Conservation (phyloP, 2,113 vertebrate species). For the Haplochromis burtoni region DNA sequence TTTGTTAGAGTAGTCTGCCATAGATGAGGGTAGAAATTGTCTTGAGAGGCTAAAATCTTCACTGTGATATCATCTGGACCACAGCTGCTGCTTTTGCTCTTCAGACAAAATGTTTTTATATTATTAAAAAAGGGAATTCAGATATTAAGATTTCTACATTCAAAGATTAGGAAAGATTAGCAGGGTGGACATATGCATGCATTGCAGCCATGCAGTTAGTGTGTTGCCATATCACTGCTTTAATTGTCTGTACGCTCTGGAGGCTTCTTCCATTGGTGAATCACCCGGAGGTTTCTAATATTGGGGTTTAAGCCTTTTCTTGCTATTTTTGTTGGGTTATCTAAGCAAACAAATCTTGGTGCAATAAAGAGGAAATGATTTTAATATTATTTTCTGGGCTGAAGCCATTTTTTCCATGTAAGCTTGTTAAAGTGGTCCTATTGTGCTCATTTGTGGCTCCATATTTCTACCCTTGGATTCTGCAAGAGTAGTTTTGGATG, state of each 20-base stretch:
- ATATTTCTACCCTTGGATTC: not conserved
- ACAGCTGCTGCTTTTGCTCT: not conserved
- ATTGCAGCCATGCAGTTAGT: not conserved
- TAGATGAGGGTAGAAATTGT: not conserved
- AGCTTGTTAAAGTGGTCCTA: not conserved
- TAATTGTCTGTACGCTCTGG: not conserved
- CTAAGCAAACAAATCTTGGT: not conserved
- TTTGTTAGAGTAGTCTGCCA: not conserved
- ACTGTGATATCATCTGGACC: not conserved
- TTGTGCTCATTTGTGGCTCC: not conserved
- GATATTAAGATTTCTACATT: not conserved
- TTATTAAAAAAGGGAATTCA: not conserved
- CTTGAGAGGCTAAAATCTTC: not conserved
- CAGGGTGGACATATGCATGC: not conserved
- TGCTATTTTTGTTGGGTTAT: rapidly evolving
- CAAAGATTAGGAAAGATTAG: not conserved
- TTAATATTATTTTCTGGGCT: not conserved
- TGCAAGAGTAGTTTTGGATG: not conserved
- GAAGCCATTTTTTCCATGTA: not conserved
- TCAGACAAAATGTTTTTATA: not conserved
- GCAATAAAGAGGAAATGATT: not conserved
- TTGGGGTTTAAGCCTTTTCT: not conserved
- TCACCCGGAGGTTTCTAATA: not conserved
- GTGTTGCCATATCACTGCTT: not conserved
- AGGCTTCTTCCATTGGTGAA: not conserved